A percentile compares a stretch with the other conserved stretches of the same genome.
phyloP scores from a whole-genome alignment of 2,888 invertebrate genomes.

The Poecilus cupreus region DNA sequence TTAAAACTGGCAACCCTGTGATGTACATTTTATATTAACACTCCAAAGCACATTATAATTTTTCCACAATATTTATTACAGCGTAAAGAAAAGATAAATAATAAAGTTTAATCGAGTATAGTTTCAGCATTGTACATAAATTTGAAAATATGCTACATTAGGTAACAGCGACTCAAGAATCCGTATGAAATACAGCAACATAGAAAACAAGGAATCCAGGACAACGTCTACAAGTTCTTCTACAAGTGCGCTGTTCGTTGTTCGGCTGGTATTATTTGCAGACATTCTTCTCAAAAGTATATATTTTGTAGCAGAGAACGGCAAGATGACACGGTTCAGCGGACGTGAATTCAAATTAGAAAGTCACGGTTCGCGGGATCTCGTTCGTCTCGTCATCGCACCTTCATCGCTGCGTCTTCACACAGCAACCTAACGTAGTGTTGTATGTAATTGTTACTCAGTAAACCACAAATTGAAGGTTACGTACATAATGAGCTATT shows the following conservation, averaged over 20 bases:
- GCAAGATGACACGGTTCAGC: conserved; percentile 38
- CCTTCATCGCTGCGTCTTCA: background rate
- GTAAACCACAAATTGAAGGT: conserved; percentile 52
- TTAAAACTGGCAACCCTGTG: too few species aligned
- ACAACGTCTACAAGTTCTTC: background rate
- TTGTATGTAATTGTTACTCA: conserved; percentile 20
- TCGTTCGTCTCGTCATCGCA: background rate
- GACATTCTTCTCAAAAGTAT: too few species aligned
- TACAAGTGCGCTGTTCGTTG: background rate
- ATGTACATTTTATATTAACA: too few species aligned
- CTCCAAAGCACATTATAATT: too few species aligned
- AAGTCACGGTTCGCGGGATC: conserved; percentile 22
- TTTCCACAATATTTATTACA: too few species aligned
- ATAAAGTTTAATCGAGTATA: background rate
- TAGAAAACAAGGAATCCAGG: background rate
- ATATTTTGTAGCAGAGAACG: background rate
- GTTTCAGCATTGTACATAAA: background rate
- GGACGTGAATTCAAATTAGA: conserved; percentile 40
- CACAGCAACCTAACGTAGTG: background rate
- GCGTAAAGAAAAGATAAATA: too few species aligned
- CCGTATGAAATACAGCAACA: background rate
- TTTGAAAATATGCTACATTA: too few species aligned
- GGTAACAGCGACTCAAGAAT: background rate
- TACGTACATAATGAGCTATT: conserved; percentile 46
- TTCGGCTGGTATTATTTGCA: too few species aligned